Conservation (phyloP, 2,113 vertebrate genomes). For the Propithecus coquereli region DNA sequence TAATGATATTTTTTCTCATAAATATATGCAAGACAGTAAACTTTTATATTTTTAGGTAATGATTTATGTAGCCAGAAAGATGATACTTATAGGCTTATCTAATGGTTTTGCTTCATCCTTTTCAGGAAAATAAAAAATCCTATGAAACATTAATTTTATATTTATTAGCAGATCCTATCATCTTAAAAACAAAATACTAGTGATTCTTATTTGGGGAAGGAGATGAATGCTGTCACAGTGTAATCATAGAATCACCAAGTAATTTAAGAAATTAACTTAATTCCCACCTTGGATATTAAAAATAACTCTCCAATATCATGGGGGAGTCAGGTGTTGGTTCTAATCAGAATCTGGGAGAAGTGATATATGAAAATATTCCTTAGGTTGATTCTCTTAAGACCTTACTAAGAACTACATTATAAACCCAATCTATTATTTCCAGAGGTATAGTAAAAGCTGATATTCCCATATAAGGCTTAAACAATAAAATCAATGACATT, state of each 20-base stretch:
- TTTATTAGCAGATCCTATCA: background rate
- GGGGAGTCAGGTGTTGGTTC: background rate
- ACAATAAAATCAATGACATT: background rate
- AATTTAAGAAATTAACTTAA: background rate
- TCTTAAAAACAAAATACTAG: constrained; percentile 23
- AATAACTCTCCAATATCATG: background rate
- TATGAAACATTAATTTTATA: background rate
- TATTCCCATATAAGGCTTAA: background rate
- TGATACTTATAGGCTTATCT: background rate
- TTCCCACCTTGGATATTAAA: background rate
- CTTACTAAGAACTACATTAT: background rate
- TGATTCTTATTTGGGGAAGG: background rate
- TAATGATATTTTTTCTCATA: constrained; percentile 50
- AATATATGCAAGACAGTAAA: constrained; percentile 9
- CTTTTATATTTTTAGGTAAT: background rate
- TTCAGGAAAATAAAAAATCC: background rate
- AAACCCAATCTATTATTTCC: background rate
- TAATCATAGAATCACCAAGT: background rate
- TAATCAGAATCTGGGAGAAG: background rate
- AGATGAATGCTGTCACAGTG: background rate
- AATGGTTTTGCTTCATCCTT: background rate
- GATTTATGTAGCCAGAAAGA: background rate
- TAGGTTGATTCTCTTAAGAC: background rate
- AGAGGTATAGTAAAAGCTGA: background rate
- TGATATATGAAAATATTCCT: background rate